Base-by-base conservation (phyloP, 2,888 invertebrate genomes). In the Mesopsocus fuscifrons region DNA sequence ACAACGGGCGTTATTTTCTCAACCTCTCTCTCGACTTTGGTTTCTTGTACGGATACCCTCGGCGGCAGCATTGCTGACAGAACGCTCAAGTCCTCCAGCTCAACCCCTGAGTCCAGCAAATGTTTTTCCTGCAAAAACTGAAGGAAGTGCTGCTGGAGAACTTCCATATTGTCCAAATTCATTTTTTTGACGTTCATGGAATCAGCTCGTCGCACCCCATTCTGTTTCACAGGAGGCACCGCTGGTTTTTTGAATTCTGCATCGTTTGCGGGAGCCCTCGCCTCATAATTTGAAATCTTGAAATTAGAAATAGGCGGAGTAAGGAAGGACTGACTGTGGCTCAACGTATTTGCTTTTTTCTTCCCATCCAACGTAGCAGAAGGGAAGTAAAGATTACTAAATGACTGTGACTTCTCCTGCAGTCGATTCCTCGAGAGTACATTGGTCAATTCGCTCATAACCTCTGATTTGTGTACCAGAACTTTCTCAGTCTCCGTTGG, bases 261-360 rank as follows among this genome's bases (percentile, higher is more conserved):
- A 18, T 34, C 18, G 9, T 38, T 20, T 18, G 17, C 20, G 20
- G 21, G 21, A 5, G 3, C 4, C 3, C 38, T 16, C 20, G 38
- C n/a, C 11, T 38, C 38, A 20, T 38, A 38, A 17, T 17, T 38
- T 15, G 38, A 20, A 38, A 38, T 38, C 21, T 38, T 38, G 21
- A 38, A 38, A 20, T 38, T 38, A 13, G n/a, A 18, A 3, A 38
- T 16, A 13, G 38, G 38, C 20, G 17, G 18, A 20, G n/a, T 38
- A 3, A 21, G n/a, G 20, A 38, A 38, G 20, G 38, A 38, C 18
- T 21, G 6, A 17, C 38, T 38, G 38, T 38, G 20, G 20, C 21
- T 38, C 16, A 38, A 20, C 3, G 38, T 21, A 21, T 38, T 38
- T 6, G n/a, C 20, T 20, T 38, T 38, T 38, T 38, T 38, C 8